These are phyloP conservation scores for Salvelinus fontinalis DNA, from an alignment of 2,113 vertebrate species.

Conservation along the genomic window DNA sequence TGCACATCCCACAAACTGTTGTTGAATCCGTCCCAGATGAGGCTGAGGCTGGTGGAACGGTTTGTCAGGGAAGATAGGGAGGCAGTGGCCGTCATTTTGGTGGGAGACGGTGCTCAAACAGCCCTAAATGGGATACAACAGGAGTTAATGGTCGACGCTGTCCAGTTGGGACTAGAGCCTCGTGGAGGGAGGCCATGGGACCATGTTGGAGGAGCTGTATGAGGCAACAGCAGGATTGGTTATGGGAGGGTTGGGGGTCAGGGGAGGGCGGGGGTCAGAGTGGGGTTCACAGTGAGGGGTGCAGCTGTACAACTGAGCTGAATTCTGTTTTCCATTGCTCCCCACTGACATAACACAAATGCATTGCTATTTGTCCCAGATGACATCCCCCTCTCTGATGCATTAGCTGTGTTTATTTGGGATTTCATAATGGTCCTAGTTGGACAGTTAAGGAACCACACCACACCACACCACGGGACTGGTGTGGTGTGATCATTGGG, in stretches of 20 bases:
- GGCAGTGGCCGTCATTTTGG: not conserved
- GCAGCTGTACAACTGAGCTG: conserved; percentile 48
- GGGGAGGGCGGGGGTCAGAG: not conserved
- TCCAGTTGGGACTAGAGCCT: not conserved
- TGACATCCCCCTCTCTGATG: conserved; percentile 14
- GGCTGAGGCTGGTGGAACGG: not conserved
- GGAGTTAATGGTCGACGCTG: not conserved
- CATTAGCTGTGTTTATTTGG: conserved; percentile 41
- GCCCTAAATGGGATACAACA: not conserved
- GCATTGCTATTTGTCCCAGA: conserved; percentile 31
- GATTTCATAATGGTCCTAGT: conserved; percentile 20
- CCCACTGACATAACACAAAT: conserved; percentile 40
- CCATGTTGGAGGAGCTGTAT: not conserved
- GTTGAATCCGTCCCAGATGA: conserved; percentile 6
- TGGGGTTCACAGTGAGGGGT: conserved; percentile 11
- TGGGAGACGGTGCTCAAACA: not conserved
- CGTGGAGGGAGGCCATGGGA: not conserved
- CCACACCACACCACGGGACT: not conserved
- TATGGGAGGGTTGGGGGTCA: not conserved
- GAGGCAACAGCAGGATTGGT: not conserved
- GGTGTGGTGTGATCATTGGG: conserved; percentile 10
- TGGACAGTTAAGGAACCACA: conserved; percentile 5
- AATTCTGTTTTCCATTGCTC: conserved; percentile 44
- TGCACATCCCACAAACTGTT: conserved; percentile 18
- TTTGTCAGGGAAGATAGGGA: conserved; percentile 6